These are phyloP conservation scores for Phylloscopus trochilus DNA, from an alignment of 2,113 vertebrate species.

Conservation along the genomic window DNA sequence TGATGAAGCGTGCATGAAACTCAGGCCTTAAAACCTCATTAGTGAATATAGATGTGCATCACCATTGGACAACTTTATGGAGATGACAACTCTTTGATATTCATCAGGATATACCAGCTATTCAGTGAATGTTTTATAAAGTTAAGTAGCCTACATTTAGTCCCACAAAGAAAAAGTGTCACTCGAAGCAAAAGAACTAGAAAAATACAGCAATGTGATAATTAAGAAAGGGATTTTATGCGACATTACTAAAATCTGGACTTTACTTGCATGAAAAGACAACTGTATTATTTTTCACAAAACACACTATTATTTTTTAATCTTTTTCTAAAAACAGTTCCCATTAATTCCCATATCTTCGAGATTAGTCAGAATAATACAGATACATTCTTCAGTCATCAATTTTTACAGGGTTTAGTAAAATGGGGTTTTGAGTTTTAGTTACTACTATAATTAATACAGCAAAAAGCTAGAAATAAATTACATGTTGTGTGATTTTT, in stretches of 20 bases:
- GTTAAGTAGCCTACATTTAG: neutral
- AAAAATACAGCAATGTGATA: neutral
- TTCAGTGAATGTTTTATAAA: neutral
- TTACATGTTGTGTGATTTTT: neutral
- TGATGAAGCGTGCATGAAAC: neutral
- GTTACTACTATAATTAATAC: neutral
- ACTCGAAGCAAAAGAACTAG: neutral
- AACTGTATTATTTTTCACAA: neutral
- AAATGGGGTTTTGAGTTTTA: neutral
- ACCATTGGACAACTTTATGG: accelerated
- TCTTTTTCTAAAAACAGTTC: neutral
- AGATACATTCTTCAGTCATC: neutral
- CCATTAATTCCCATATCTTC: neutral
- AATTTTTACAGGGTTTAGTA: neutral
- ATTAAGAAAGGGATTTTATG: neutral
- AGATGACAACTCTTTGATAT: neutral
- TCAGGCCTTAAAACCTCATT: neutral
- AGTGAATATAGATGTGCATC: neutral
- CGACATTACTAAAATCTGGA: neutral
- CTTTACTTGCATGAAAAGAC: neutral
- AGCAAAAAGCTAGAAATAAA: neutral
- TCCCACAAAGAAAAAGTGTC: neutral
- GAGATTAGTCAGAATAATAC: neutral
- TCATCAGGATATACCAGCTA: neutral
- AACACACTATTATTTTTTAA: neutral